Evolutionary conservation across 2,113 vertebrate species (phyloP).

Genomic region (Mesitornis unicolor): DNA sequence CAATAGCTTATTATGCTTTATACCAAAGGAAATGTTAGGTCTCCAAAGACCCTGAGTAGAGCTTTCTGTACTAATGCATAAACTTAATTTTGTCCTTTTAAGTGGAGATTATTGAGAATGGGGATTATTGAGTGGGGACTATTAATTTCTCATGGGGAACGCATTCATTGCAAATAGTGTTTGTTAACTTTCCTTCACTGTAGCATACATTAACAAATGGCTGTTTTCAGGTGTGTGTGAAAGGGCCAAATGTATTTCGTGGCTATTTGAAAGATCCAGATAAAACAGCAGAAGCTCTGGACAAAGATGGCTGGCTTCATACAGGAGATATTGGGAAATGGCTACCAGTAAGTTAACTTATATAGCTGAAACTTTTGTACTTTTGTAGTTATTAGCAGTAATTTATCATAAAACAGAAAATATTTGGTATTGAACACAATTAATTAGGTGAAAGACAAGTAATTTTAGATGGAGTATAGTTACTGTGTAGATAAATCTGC

Average conservation of each 20-base stretch:
- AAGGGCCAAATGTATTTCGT: slow-evolving; percentile 91
- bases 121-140: not conserved
- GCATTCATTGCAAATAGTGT: not conserved
- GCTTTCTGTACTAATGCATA: not conserved
- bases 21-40: not conserved
- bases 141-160: not conserved
- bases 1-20: not conserved
- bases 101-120: not conserved
- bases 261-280: slow-evolving; percentile 92
- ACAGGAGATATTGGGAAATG: slow-evolving; percentile 96
- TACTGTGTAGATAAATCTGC: not conserved
- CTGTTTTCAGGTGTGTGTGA: slow-evolving; percentile 87
- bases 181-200: not conserved
- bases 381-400: not conserved
- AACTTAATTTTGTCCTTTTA: not conserved
- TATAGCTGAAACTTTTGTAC: not conserved
- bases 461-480: not conserved
- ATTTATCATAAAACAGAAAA: not conserved
- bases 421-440: not conserved
- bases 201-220: not conserved
- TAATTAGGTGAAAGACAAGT: not conserved
- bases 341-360: slow-evolving; percentile 84
- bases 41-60: not conserved
- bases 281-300: slow-evolving; percentile 87
- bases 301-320: slow-evolving; percentile 93